Evolutionary conservation across 2,888 invertebrate species (phyloP), one percentile per base, ranked within the genome.

Genomic region (Eristalis pertinax): DNA sequence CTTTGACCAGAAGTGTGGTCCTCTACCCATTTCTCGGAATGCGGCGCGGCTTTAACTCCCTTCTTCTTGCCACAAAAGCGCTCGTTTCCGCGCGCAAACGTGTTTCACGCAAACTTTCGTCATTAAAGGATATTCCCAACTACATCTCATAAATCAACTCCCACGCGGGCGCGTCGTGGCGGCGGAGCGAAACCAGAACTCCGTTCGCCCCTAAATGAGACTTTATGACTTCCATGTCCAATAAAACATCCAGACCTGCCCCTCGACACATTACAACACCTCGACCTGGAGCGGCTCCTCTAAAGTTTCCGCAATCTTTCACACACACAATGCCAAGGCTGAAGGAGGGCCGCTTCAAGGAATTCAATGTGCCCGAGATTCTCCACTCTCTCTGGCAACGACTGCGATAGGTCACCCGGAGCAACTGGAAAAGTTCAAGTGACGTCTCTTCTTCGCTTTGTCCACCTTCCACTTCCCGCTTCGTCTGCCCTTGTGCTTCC

Each of bases 251-350:
- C 60, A 77, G 77, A 82, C 70, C 26, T 72, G 72, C 72, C 76
- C 72, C 58, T 77, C 64, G 68, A 43, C 65, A 81, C 73, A 77
- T 77, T 82, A 73, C 81, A 81, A 74, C 85, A 85, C 85, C 76
- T 77, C 81, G 76, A 77, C 85, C 81, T 73, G 76, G 65, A 81
- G 73, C 76, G 68, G 68, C 38, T 8, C 19, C 73, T 73, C 72
- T 69, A 77, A 85, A 81, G 76, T 85, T 85, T 85, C 68, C 85
- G 76, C 76, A 85, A 85, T 85, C 81, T 81, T 73, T 69, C 78
- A 79, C 72, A 58, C 11, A 65, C 64, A 60, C 60, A 60, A 60
- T 60, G 64, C 19, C 50, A 50, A 2, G 19, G 19, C 50, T 8
- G 69, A 79, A 65, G 22, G 41, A 79, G 32, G 72, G 72, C 1